Conservation (phyloP, 2,113 vertebrate species). For the Mobula hypostoma region DNA sequence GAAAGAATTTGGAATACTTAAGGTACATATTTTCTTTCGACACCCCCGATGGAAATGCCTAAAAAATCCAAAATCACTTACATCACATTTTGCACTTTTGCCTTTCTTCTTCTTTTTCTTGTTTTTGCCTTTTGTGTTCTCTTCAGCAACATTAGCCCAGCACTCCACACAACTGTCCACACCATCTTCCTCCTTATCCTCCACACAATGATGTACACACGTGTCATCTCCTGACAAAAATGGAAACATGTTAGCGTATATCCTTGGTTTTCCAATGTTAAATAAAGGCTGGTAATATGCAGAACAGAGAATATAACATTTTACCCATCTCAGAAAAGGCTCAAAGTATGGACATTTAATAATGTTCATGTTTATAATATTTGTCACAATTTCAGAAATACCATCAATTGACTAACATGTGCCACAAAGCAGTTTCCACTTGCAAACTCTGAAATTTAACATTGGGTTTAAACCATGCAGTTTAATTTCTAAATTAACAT, state of each 20-base stretch:
- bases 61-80: conserved; percentile 52
- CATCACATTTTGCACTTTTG: conserved; percentile 69
- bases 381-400: not conserved
- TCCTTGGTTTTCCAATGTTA: not conserved
- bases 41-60: not conserved
- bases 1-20: not conserved
- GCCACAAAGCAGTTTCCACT: too few species aligned
- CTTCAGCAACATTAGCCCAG: conserved; percentile 74
- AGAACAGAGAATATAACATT: not conserved
- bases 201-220: conserved; percentile 68
- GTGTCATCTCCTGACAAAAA: conserved; percentile 65
- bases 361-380: not conserved
- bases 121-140: conserved; percentile 77
- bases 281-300: not conserved
- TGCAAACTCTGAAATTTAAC: not conserved
- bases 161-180: conserved; percentile 84
- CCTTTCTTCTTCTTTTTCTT: conserved; percentile 95
- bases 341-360: not conserved
- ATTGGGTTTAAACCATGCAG: not conserved
- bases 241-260: not conserved
- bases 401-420: not conserved
- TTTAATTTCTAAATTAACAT: not conserved
- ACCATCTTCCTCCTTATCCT: conserved; percentile 81
- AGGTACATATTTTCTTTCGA: not conserved
- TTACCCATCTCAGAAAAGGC: not conserved